Evolutionary conservation across 2,113 vertebrate species (phyloP).

Genomic region (Alligator mississippiensis): DNA sequence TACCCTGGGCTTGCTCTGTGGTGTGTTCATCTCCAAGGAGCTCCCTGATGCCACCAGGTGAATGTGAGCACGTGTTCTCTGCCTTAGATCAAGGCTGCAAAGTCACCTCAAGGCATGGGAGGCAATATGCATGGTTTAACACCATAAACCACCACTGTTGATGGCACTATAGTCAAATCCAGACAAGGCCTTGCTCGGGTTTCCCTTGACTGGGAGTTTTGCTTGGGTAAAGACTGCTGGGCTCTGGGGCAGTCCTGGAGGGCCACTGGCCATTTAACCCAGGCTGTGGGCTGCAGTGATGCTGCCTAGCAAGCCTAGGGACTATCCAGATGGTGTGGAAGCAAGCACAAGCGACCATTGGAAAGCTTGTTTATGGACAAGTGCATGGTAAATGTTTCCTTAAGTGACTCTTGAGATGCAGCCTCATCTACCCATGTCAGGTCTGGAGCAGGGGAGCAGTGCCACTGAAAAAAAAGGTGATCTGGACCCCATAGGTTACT

Average conservation of each 20-base stretch:
- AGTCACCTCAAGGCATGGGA: neutral
- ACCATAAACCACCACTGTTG: neutral
- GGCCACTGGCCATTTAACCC: no score
- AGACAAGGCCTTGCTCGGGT: neutral
- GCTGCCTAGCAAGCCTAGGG: no score
- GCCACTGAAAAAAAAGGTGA: neutral
- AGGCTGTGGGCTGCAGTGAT: no score
- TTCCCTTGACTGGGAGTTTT: neutral
- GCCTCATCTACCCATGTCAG: neutral
- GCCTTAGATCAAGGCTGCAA: neutral
- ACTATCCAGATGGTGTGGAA: no score
- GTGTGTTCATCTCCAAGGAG: neutral
- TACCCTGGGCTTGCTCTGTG: no score
- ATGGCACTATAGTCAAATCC: neutral
- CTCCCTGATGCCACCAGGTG: neutral
- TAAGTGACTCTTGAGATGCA: neutral
- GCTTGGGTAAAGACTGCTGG: neutral
- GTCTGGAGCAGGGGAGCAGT: neutral
- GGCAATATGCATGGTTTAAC: no score
- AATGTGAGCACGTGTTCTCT: neutral
- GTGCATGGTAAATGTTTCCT: no score
- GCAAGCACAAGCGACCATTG: no score
- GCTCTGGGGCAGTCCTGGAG: neutral
- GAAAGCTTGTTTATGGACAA: no score
- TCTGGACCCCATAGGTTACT: neutral